Conservation (phyloP, 2,888 invertebrate species). For the Microctonus aethiopoides region DNA sequence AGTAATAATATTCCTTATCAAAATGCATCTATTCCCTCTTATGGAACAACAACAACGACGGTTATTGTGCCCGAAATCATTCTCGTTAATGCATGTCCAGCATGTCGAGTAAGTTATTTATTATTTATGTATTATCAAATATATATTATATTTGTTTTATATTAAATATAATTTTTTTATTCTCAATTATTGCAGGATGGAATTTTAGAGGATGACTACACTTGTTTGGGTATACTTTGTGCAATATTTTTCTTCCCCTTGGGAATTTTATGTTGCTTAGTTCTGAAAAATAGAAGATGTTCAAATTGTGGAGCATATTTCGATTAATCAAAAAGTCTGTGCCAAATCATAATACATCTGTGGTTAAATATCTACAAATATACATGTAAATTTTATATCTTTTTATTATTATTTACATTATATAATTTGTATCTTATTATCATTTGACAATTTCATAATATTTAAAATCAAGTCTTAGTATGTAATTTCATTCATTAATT, state of each 20-base stretch:
- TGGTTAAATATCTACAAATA: not conserved
- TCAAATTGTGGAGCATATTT: constrained; percentile 89
- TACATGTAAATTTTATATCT: not conserved
- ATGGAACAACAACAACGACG: constrained; percentile 73
- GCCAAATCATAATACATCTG: not conserved
- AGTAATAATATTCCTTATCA: constrained; percentile 52
- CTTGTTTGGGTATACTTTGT: constrained; percentile 84
- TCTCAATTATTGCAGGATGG: constrained; percentile 71
- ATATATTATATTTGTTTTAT: constrained; percentile 2
- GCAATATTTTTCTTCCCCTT: constrained; percentile 88
- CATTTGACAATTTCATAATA: not conserved
- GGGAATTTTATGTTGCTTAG: constrained; percentile 87
- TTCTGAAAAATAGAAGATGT: constrained; percentile 85
- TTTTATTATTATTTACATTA: not conserved
- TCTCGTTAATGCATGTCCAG: constrained; percentile 88
- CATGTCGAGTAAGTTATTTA: constrained; percentile 75
- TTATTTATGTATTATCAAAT: not conserved
- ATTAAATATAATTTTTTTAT: not conserved
- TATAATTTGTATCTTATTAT: not conserved
- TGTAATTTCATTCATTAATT: not conserved
- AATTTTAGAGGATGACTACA: constrained; percentile 87
- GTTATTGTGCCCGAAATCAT: constrained; percentile 82
- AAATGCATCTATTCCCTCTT: constrained; percentile 67
- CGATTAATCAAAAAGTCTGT: constrained; percentile 66
- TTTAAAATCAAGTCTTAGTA: not conserved